Evolutionary conservation across 64 coral and sea anemone genomes (phyloP), one percentile per base, ranked within the genome.

Genomic region (Acropora tenuis): DNA sequence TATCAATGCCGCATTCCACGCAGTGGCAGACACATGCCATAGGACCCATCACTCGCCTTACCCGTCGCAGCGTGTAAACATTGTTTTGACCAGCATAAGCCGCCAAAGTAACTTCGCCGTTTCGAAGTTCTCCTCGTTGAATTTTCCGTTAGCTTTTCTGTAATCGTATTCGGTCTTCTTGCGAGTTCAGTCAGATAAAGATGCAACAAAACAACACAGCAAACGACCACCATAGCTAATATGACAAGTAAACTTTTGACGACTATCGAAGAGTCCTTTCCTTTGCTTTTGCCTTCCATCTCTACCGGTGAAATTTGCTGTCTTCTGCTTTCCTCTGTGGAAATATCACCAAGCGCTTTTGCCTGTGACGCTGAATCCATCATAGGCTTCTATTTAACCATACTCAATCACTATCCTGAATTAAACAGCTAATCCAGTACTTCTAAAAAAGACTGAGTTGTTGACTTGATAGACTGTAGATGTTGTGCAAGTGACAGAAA

Each of bases 41-140:
- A 20, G 50, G 50, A 49, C 41, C 17, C 3, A 45, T 2, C 16
- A 16, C 16, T 49, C 6, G 1, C n/a, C 91, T 71, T 69, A 92
- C 91, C 91, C 79, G 83, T 43, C 8, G 61, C 58, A 5, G 91
- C 85, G 16, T 92, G 91, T 66, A 92, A 67, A 19, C 91, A 92
- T 8, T 87, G 67, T 80, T 49, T 79, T 43, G 91, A 69, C 91
- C 91, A 92, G 48, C 91, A 92, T 7, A 50, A 76, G 8, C 86
- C 75, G 5, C 86, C 72, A 88, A 65, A 58, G 40, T 88, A 55
- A 8, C 71, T 88, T 77, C 61, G 45, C 3, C 69, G 90, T 50
- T 71, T 47, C 1, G 55, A n/a, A 41, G 13, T 57, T 44, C 48
- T 1, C 30, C 4, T 6, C 53, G 86, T 2, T 43, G 73, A 58